A percentile compares a stretch with the other conserved stretches of the same genome.
Conservation (phyloP, 2,797 vertebrate species). For the Cynopterus sphinx region DNA sequence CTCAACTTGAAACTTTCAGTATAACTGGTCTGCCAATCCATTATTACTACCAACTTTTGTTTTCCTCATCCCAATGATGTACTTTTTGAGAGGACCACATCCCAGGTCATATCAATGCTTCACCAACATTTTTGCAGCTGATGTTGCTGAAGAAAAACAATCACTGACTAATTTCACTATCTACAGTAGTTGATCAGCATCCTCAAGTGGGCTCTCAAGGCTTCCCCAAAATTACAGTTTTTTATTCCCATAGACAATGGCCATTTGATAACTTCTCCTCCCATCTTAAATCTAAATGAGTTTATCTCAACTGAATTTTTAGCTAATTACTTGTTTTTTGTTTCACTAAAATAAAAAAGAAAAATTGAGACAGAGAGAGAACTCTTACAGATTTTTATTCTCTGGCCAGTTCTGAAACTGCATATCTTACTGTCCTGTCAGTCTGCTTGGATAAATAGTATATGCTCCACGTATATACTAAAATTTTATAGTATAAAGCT, state of each 20-base stretch:
- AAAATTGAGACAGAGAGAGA: background rate
- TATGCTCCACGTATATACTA: background rate
- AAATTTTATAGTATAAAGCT: background rate
- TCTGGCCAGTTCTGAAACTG: background rate
- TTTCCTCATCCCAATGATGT: background rate
- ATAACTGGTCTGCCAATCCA: no score
- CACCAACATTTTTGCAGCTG: background rate
- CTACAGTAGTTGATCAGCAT: background rate
- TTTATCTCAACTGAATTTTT: background rate
- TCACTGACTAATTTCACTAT: background rate
- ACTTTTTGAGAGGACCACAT: background rate
- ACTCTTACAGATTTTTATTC: background rate
- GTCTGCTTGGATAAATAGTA: background rate
- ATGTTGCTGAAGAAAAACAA: background rate
- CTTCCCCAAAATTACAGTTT: background rate
- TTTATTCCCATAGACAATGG: background rate
- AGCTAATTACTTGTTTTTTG: background rate
- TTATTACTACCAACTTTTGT: background rate
- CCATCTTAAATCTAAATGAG: background rate
- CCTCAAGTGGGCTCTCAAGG: background rate
- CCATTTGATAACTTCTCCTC: background rate
- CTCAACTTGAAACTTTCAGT: background rate
- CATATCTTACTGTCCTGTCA: background rate
- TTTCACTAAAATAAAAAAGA: background rate
- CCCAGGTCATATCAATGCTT: background rate